Percentiles rank a stretch among this genome's conserved stretches.
Conservation (phyloP, 2,797 vertebrate genomes). For the Octomys mimax region DNA sequence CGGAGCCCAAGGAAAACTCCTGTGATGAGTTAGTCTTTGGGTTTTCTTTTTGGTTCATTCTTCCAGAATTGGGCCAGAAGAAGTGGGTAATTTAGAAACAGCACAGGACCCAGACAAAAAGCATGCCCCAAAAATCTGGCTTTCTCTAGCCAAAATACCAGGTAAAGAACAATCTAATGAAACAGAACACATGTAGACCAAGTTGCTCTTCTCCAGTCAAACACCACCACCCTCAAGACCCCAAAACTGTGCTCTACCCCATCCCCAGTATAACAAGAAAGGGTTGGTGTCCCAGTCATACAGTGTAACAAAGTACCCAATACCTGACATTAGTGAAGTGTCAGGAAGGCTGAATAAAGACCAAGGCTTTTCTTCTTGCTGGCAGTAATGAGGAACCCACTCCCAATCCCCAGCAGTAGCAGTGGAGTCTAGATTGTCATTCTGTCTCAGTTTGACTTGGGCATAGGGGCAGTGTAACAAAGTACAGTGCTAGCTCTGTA, state of each 20-base stretch:
- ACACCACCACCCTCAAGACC: not conserved
- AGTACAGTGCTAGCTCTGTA: not conserved
- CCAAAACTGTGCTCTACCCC: not conserved
- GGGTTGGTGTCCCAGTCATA: not conserved
- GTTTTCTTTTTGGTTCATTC: not conserved
- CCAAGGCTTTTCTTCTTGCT: not conserved
- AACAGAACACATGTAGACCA: not conserved
- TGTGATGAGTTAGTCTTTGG: not conserved
- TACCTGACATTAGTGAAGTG: not conserved
- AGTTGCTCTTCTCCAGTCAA: not conserved
- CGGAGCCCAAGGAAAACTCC: not conserved
- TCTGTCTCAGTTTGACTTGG: not conserved
- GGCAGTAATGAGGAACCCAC: not conserved
- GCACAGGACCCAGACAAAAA: not conserved
- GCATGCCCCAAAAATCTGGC: not conserved
- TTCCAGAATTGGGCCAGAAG: not conserved
- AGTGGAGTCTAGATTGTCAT: not conserved
- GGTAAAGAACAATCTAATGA: not conserved
- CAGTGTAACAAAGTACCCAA: not conserved
- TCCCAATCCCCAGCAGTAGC: not conserved
- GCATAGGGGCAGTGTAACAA: not conserved
- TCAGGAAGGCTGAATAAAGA: not conserved
- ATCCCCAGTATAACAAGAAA: not conserved
- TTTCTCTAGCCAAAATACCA: not conserved
- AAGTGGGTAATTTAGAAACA: not conserved